Evolutionary conservation across 2,797 vertebrate genomes (phyloP), one percentile per base, ranked within the genome.

Genomic region (Vultur gryphus): DNA sequence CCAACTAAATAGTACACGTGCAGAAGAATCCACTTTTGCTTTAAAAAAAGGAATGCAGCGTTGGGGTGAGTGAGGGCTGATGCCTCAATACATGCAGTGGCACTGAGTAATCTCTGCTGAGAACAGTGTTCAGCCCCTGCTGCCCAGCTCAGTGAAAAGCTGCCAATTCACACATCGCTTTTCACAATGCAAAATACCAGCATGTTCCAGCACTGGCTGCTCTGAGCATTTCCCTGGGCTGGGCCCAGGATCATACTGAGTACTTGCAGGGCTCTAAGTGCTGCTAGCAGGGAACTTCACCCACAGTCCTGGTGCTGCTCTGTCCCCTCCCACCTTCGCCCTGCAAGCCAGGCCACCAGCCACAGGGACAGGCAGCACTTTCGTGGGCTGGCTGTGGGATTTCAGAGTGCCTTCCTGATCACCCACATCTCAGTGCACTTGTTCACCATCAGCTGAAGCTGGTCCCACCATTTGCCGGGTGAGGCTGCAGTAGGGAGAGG

Each of bases 191-290:
- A 13, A 84, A 41, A 43, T 7, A 69, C 23, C 41, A 69, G 26
- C 11, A 0, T 8, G 14, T 61, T 70, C n/a, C 82, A 81, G 16
- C 14, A 43, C 7, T 0, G 0, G 26, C 37, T 78, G 41, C 72
- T 93, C 79, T 23, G 33, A 80, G 58, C 25, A 11, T 59, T 41
- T 72, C 18, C 29, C 46, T 43, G 25, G n/a, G 35, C 44, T 89
- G 54, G n/a, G 37, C 67, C 21, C 35, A 73, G 51, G 43, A 37
- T 66, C 39, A n/a, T 9, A 62, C 11, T 0, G 1, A 55, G 14
- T 17, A 9, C 23, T 80, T 49, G 9, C 15, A 64, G 55, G 33
- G 43, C 43, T 91, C 6, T 21, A 72, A 69, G 20, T 13, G 9
- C 70, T 72, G 9, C 73, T 39, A 43, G 12, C 17, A 78, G 49